Base-by-base conservation (phyloP, 2,797 vertebrate genomes). In the Anolis apletophallus region DNA sequence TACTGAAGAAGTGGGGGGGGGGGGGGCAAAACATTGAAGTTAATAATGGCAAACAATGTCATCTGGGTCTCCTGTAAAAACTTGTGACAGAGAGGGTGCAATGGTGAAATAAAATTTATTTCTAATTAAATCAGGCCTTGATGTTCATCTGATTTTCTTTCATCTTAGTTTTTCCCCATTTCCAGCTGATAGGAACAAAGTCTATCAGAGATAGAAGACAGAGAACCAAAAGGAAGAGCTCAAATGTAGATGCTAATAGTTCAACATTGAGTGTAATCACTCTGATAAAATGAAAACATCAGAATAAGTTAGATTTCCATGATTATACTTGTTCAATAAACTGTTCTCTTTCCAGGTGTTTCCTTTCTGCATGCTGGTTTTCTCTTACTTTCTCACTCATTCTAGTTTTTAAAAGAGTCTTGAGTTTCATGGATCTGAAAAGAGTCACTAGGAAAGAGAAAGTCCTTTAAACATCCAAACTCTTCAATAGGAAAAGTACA, bases 121-220 rank as follows among this genome's bases (percentile, higher is more conserved):
- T n/a, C n/a, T 72, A 46, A 73, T 21, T 3, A 73, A 16, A 10
- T 52, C 16, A 87, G 83, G 85, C 46, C 85, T 83, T 46, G 32
- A 61, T 52, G 79, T 67, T 55, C 88, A 36, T 90, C 52, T 61
- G 1, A 55, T 80, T 90, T 55, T 40, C 11, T 85, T 89, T 89
- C 64, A 57, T 21, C 32, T 89, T 87, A 54, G 10, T 55, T 64
- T 92, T 81, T 71, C 69, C 16, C 75, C 55, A 75, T 34, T 87
- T 88, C 67, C 19, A 84, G 61, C 46, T 84, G 67, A 23, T 7
- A 1, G 17, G 67, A 79, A 69, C 0, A 80, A 87, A 87, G 46
- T 3, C 16, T 57, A 57, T 55, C 46, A 80, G 84, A 92, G 7
- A 32, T 71, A 84, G 84, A 76, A 88, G 3, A 72, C 0, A 79